Evolutionary conservation across 2,797 vertebrate species (phyloP).

Genomic region (Hylomyscus alleni): DNA sequence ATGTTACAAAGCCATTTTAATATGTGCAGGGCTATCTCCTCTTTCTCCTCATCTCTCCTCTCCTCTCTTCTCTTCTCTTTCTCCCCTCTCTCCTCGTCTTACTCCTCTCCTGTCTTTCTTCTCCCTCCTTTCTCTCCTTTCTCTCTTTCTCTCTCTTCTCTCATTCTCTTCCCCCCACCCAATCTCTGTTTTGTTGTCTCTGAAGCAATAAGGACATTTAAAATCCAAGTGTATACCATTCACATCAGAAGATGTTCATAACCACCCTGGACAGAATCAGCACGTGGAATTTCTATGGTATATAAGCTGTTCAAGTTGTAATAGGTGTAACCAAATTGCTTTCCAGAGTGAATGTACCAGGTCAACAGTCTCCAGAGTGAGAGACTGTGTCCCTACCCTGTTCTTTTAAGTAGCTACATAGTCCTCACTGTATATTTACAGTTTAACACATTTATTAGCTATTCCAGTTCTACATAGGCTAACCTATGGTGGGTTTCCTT

Average conservation of each 20-base stretch:
- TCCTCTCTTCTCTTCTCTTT: too few relatives aligned
- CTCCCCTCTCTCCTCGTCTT: too few relatives aligned
- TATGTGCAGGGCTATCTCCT: neutral
- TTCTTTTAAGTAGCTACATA: neutral
- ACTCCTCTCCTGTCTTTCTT: too few relatives aligned
- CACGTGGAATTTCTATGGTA: neutral
- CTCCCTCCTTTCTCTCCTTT: too few relatives aligned
- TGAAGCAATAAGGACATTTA: slow-evolving; percentile 31
- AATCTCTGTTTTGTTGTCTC: neutral
- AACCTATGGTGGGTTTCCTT: neutral
- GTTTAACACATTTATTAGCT: neutral
- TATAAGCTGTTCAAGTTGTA: neutral
- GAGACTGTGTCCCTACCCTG: neutral
- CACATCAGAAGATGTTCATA: neutral
- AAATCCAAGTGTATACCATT: neutral
- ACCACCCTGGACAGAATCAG: neutral
- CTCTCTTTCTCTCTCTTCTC: too few relatives aligned
- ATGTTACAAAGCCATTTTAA: slow-evolving; percentile 14
- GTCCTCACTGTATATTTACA: neutral
- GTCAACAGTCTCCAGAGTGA: neutral
- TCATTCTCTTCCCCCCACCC: too few relatives aligned
- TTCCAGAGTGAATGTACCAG: neutral
- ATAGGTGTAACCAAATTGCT: neutral
- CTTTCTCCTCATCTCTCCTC: too few relatives aligned
- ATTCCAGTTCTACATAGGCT: neutral